Evolutionary conservation across 2,888 invertebrate genomes (phyloP), one percentile per base, ranked within the genome.

Genomic region (Sphaeridia pumilis): DNA sequence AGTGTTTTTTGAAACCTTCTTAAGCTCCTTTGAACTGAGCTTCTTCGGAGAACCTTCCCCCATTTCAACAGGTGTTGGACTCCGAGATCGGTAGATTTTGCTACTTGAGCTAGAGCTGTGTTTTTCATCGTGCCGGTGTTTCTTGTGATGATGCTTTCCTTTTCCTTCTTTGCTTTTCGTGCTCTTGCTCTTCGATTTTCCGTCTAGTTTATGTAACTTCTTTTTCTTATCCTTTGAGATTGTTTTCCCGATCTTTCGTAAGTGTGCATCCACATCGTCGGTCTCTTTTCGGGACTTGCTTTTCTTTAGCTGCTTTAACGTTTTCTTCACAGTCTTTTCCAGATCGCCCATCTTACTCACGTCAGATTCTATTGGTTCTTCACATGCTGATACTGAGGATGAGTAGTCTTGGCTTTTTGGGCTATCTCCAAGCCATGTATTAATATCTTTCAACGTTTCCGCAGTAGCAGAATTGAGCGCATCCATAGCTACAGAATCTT

Each of bases 401-500:
- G 53, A 56, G 35, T 47, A 57, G 35, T 60, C 61, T 28, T 58
- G 52, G 7, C 42, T 55, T 43, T 60, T 65, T 27, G 87, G 87
- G 0, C 87, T 83, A 65, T 87, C 87, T 66, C 87, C 87, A 55
- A 89, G 71, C 87, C 87, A 88, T 66, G 87, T 86, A 68, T 85
- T 87, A 38, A 88, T 87, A 68, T 88, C 88, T 76, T 88, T 66
- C 14, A 63, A 59, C 25, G 58, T 84, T 72, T 85, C 82, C 66
- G 82, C 83, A 0, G 83, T 82, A 10, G 82, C 82, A 57, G 81
- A 74, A 66, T 81, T 80, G 21, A 83, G 70, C 2, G 82, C 83
- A 67, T 82, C 82, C 63, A 80, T 74, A 46, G 78, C 77, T 25
- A 78, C 78, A 21, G 75, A 76, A 66, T 77, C 77, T 62, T 56